Percentiles rank a stretch among this genome's conserved stretches.
Conservation (phyloP, 2,797 vertebrate species). For the Aulostomus chinensis region DNA sequence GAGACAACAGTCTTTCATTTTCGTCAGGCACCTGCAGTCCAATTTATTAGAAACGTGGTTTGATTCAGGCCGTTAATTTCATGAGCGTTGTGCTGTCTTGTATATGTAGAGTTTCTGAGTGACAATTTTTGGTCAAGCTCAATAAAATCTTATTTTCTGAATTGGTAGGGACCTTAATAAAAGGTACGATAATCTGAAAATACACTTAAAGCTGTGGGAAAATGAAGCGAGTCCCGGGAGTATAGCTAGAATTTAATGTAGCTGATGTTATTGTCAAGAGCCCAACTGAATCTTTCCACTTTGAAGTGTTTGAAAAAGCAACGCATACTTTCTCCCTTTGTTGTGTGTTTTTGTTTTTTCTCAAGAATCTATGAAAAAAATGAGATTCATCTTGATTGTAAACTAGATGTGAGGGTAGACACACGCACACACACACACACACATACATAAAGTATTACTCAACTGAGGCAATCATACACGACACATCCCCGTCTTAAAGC, state of each 20-base stretch:
- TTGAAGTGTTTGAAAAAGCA: slow-evolving; percentile 1
- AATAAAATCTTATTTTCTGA: slow-evolving; percentile 16
- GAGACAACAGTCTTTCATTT: no score
- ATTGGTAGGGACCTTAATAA: slow-evolving; percentile 4
- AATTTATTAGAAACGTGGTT: slow-evolving; percentile 17
- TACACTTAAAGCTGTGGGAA: slow-evolving; percentile 6
- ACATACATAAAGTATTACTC: slow-evolving; percentile 7
- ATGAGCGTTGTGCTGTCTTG: slow-evolving; percentile 14
- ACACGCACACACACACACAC: not conserved
- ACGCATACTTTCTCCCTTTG: no score
- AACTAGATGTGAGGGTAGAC: slow-evolving; percentile 8
- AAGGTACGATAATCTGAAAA: slow-evolving; percentile 5
- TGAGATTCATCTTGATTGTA: slow-evolving; percentile 10
- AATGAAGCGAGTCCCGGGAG: not conserved
- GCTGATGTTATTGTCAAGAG: not conserved
- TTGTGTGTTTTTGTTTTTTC: not conserved
- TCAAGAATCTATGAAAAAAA: slow-evolving; percentile 9
- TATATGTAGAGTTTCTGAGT: slow-evolving; percentile 11
- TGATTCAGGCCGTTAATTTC: slow-evolving; percentile 28
- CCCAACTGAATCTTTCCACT: not conserved
- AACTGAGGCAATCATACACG: slow-evolving; percentile 11
- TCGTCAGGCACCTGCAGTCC: not conserved
- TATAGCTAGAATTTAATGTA: slow-evolving; percentile 1
- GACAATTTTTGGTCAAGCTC: slow-evolving; percentile 10
- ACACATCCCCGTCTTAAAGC: not conserved